Base-by-base conservation (phyloP, 1,140 invertebrate genomes). In the Neodiprion fabricii region DNA sequence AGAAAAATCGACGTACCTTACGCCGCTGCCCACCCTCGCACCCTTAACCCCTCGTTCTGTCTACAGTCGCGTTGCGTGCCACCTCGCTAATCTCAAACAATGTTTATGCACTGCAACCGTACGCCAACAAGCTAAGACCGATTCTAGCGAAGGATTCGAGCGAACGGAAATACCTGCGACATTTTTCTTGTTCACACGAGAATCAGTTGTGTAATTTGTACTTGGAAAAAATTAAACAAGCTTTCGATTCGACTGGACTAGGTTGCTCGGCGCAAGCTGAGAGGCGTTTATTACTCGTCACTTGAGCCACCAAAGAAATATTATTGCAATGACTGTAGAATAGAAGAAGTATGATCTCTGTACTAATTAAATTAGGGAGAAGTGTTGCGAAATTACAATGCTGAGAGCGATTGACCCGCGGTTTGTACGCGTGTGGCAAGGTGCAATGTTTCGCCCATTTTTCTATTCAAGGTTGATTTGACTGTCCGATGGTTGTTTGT, bases 1-100 rank as follows among this genome's bases (percentile, higher is more conserved):
- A 87, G 82, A 87, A 87, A 87, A 87, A 86, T 86, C 82, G 84
- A 84, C 84, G 79, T 84, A 68, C 75, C 78, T 78, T 74, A 71
- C 74, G 70, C 69, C 48, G 9, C 48, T 17, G 48, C 23, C 66
- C 65, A 49, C 65, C 50, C 79, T 61, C 23, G 50, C 77, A 68
- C 66, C 70, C 69, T 79, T 61, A 17, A 49, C 28, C 68, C 28
- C 73, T 71, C 67, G 73, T 74, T 61, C 53, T 14, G 53, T 61
- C 53, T 61, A 61, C 53, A 61, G n/a, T n/a, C 48, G 0, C 72
- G 77, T 84, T 80, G 81, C 82, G 80, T 85, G 80, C 78, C 77
- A 74, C 77, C 72, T 69, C 53, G 79, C 83, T 84, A 85, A 84
- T 84, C 79, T 78, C 75, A 73, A 82, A 77, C 79, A 80, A 81